Evolutionary conservation across 2,113 vertebrate genomes (phyloP), one percentile per base, ranked within the genome.

Genomic region (Chaetops frenatus): DNA sequence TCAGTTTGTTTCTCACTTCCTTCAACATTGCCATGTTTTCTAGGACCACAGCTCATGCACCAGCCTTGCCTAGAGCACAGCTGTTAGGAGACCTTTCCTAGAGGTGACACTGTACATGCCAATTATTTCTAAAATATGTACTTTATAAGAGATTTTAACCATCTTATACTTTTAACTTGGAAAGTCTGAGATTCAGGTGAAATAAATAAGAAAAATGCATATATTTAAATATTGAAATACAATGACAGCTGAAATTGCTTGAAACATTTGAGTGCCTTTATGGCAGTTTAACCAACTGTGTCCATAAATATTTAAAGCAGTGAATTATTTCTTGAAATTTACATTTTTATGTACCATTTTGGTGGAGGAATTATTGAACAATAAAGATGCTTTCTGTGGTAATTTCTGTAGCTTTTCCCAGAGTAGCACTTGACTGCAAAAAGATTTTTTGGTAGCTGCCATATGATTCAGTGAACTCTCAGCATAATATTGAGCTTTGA

Each of bases 271-370:
- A 86, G 81, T 2, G 33, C 77, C 45, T 77, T 95, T 78, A 90
- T 86, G 66, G 77, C 70, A 80, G 62, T 79, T 78, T 67, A 53
- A 33, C 85, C 85, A 90, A 86, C 82, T 92, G 79, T 81, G 85
- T 76, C 83, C 80, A 96, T 97, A 97, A 92, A 97, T 95, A 97
- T 96, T 97, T 96, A 96, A 96, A 92, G 60, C 35, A 69, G 40
- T 80, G 92, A 96, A 97, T 96, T 92, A 88, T 93, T 97, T 89
- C 62, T 86, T 92, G 28, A 65, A 45, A 96, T 97, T 96, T 98
- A 85, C 93, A 96, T 97, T 97, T 96, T 96, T 94, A 90, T 97
- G 60, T 61, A 81, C 31, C 94, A 64, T 96, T 97, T 95, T 95
- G 25, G 91, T 85, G 71, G 82, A 76, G 69, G 36, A 82, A 73